Percentiles rank a stretch among this genome's conserved stretches.
phyloP scores from a whole-genome alignment of 1,140 invertebrate species.

The Apocrypta bakeri region DNA sequence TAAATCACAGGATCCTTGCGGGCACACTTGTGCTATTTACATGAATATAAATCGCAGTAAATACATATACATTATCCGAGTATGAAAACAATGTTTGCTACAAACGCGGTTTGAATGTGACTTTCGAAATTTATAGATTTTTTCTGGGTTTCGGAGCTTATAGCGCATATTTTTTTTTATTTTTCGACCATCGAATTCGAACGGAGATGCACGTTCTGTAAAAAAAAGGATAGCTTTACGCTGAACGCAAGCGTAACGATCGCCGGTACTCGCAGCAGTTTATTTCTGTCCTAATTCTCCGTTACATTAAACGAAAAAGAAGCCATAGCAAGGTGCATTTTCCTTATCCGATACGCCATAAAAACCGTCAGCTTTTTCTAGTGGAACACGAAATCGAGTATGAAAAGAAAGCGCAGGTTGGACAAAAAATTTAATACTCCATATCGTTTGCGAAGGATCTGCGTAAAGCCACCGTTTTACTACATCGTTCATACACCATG shows the following conservation, averaged over 20 bases:
- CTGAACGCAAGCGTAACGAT: neutral
- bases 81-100: conserved; percentile 46
- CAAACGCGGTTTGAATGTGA: conserved; percentile 11
- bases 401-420: neutral
- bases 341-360: neutral
- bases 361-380: neutral
- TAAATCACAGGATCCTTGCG: neutral
- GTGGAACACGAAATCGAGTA: neutral
- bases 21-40: neutral
- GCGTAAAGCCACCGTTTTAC: neutral
- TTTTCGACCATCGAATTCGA: neutral
- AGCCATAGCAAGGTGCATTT: neutral
- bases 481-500: neutral
- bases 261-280: neutral
- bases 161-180: neutral
- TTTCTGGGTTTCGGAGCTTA: conserved; percentile 10
- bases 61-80: conserved; percentile 34
- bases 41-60: conserved; percentile 24
- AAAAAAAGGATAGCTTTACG: neutral
- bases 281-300: neutral
- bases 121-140: conserved; percentile 24
- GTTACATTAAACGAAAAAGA: neutral
- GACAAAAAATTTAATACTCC: conserved; percentile 2
- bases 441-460: neutral
- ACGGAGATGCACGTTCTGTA: neutral